These are phyloP conservation scores for Calameuta idolon DNA, from an alignment of 2,888 invertebrate genomes.

Conservation along the genomic window DNA sequence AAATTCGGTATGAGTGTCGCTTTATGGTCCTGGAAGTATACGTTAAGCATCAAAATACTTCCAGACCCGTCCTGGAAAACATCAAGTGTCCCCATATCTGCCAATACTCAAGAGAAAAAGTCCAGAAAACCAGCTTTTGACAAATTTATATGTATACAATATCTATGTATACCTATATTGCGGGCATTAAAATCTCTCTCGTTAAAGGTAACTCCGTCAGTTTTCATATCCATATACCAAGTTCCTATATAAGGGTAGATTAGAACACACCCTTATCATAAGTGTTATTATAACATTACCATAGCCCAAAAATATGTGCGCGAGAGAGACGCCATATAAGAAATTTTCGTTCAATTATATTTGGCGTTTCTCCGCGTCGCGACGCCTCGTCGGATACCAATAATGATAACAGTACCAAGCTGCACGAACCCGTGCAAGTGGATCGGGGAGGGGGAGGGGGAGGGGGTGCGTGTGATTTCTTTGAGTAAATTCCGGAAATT, in stretches of 20 bases:
- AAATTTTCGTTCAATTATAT: neutral
- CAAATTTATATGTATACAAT: no score
- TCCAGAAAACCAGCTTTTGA: no score
- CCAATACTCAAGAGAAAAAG: no score
- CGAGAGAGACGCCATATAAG: neutral
- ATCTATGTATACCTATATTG: neutral
- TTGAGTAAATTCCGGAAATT: slow-evolving; percentile 35
- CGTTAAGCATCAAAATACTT: no score
- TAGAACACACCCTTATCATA: neutral
- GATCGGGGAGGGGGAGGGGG: neutral
- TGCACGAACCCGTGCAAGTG: neutral
- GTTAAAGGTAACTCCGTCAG: neutral
- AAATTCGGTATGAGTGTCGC: no score
- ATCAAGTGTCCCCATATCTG: no score
- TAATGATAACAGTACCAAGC: neutral
- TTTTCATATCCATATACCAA: neutral
- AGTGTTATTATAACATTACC: neutral
- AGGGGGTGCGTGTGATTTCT: neutral
- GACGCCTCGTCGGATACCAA: neutral
- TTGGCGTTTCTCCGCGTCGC: neutral
- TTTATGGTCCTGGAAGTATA: no score
- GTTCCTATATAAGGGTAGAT: neutral
- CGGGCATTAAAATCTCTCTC: neutral
- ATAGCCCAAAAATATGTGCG: neutral
- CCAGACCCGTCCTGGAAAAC: no score